Evolutionary conservation across 2,113 vertebrate genomes (phyloP).

Genomic region (Sialia sialis): DNA sequence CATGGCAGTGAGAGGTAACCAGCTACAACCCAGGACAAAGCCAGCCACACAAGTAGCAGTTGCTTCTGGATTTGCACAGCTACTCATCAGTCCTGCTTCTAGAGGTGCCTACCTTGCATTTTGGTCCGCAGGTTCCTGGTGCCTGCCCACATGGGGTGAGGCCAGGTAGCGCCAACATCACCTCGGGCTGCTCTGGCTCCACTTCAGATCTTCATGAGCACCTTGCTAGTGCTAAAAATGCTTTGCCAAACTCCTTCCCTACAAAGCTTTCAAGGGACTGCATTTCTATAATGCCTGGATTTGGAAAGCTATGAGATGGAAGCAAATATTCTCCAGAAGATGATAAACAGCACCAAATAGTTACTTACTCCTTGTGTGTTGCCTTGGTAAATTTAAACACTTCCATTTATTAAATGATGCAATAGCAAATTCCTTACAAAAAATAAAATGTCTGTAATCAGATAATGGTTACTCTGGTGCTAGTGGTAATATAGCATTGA

Average conservation of each 20-base stretch:
- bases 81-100: background rate
- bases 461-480: slow-evolving; percentile 42
- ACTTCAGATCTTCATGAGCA: background rate
- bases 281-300: background rate
- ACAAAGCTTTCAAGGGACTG: background rate
- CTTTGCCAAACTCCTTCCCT: background rate
- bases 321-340: background rate
- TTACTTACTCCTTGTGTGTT: background rate
- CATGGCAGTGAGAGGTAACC: background rate
- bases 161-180: background rate
- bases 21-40: background rate
- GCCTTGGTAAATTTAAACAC: slow-evolving; percentile 28
- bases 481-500: background rate
- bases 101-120: background rate
- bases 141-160: background rate
- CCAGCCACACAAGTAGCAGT: background rate
- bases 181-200: background rate
- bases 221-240: background rate
- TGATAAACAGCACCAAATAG: slow-evolving; percentile 8
- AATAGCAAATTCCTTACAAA: slow-evolving; percentile 47
- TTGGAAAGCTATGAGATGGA: background rate
- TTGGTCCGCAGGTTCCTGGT: background rate
- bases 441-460: slow-evolving; percentile 45
- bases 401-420: slow-evolving; percentile 9
- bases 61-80: slow-evolving; percentile 1